Evolutionary conservation across 2,113 vertebrate genomes (phyloP), one percentile per base, ranked within the genome.

Genomic region (Corythornis cristatus): DNA sequence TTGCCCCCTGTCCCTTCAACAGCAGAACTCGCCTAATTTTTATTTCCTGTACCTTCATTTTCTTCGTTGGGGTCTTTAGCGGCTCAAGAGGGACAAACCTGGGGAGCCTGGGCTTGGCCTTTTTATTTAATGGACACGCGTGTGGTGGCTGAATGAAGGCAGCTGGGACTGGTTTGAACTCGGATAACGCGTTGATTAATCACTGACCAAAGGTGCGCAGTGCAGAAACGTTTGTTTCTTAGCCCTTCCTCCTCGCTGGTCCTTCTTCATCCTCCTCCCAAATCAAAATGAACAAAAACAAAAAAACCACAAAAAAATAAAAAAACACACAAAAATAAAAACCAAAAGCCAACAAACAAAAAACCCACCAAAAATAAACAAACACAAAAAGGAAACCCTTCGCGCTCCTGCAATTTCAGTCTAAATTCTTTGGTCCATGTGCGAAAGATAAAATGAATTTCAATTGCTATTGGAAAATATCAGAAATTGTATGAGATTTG

Each of bases 401-500:
- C 43, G 45, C 18, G 4, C 23, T 58, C 54, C 40, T 78, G 35
- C 79, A 45, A 23, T 64, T 93, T 68, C 51, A 84, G 67, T 28
- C 43, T 88, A 88, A 97, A 96, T 92, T 92, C 91, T 94, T 82
- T 60, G 40, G 91, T 92, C 93, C 90, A 31, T 90, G 96, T 95
- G 95, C 71, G 85, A 96, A 97, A 97, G 88, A 96, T 83, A 31
- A 93, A 97, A 87, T 95, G 93, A 94, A 94, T 97, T 96, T 93
- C 94, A 94, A 88, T 68, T 90, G 91, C 91, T 93, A 68, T 88
- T 93, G 96, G 96, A 90, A 92, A 93, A 97, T 95, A 95, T 97
- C 95, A 84, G 90, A 94, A 97, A 94, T 96, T 96, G 95, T 87
- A 93, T 94, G 95, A 97, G 95, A 97, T 97, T 97, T 97, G 93